Base-by-base conservation (phyloP, 1,140 invertebrate species). In the Drosophila bifasciata region DNA sequence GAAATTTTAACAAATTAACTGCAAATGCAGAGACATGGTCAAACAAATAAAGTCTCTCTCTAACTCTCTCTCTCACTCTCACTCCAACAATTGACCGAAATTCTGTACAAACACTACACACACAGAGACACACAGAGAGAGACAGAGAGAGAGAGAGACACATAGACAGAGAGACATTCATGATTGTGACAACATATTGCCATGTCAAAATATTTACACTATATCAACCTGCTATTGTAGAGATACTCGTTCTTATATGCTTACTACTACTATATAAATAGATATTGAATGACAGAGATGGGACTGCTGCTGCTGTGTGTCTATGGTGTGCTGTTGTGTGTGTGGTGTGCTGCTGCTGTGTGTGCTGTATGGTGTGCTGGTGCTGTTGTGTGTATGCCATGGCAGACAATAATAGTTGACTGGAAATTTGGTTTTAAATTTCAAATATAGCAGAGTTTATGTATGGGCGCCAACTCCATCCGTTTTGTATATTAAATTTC, bases 1-100 rank as follows among this genome's bases (percentile, higher is more conserved):
- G 61, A 86, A 86, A 86, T 81, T 83, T 88, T 83, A 85, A 76
- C 78, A 86, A 88, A 86, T 86, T 86, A 89, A 86, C 81, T 88
- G 73, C 81, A 63, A 88, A 80, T 81, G 78, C 49, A 61, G 62
- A 60, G 61, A 72, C 64, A 57, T 64, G 63, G 63, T 58, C 51
- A 75, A 75, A 68, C 74, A 81, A 78, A 75, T 81, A 88, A 76
- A 77, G n/a, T n/a, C n/a, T n/a, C 56, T 73, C 57, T 44, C 28
- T 62, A 67, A 67, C 64, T 68, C 67, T 44, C 39, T 62, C 55
- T 69, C 66, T 44, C 32, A 62, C 56, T 69, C 66, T 68, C 56
- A 23, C 64, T n/a, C 44, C 44, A 50, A 56, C 66, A 68, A 68
- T 68, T 68, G 49, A 49, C 41, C 49, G 64, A 25, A 67, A 52